Percentiles rank a stretch among this genome's conserved stretches.
These are phyloP conservation scores for Equus quagga DNA, from an alignment of 2,113 vertebrate species.

Conservation along the genomic window DNA sequence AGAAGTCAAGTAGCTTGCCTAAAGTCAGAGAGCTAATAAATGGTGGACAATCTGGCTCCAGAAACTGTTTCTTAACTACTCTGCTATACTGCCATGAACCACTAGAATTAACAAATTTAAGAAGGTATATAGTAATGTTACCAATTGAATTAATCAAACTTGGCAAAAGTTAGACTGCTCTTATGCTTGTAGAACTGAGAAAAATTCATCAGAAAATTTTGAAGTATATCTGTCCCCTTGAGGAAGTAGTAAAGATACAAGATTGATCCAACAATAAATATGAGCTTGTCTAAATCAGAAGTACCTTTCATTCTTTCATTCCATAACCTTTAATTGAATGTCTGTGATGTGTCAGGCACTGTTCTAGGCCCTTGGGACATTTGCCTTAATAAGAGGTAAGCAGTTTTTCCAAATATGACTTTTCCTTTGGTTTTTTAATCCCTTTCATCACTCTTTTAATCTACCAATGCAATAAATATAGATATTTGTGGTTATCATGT, in stretches of 20 bases:
- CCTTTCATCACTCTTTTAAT: background rate
- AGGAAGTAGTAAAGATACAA: background rate
- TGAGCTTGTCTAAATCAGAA: background rate
- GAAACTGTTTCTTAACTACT: background rate
- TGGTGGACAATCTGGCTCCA: background rate
- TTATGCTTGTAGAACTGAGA: background rate
- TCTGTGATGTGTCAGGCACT: background rate
- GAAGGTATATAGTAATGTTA: background rate
- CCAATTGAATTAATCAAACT: background rate
- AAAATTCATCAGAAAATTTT: background rate
- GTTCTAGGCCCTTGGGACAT: background rate
- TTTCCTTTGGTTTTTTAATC: background rate
- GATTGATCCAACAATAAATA: background rate
- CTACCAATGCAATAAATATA: background rate
- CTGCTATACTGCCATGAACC: background rate
- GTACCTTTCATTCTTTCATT: background rate
- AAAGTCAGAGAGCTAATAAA: background rate
- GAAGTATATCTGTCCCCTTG: background rate
- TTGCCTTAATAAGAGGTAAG: background rate
- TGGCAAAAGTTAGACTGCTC: background rate
- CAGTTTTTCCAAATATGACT: conserved; percentile 5
- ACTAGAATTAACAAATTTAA: background rate
- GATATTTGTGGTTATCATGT: background rate
- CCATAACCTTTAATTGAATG: background rate
- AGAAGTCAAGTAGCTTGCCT: background rate